phyloP scores from a whole-genome alignment of 2,888 invertebrate genomes.

The Heliconius ethilla region DNA sequence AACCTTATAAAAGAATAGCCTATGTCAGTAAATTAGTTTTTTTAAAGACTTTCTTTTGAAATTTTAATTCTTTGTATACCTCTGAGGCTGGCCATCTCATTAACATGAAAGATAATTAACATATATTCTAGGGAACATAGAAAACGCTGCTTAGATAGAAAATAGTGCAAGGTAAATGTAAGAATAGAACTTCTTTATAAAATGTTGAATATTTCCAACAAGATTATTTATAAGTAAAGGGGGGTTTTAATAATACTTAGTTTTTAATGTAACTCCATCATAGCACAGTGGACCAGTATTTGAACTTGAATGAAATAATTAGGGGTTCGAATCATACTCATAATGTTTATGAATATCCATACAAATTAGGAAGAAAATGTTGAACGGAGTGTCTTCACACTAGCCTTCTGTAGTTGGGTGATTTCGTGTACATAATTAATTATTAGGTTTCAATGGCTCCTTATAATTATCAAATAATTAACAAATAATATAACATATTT shows the following conservation, averaged over 20 bases:
- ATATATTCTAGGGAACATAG: slow-evolving; percentile 16
- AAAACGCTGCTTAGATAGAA: slow-evolving; percentile 11
- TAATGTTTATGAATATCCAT: too few species aligned
- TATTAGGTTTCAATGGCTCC: too few species aligned
- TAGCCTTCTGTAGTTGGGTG: too few species aligned
- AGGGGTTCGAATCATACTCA: too few species aligned
- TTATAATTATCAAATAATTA: too few species aligned
- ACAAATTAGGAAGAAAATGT: too few species aligned
- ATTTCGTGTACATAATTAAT: too few species aligned
- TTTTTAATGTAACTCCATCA: too few species aligned
- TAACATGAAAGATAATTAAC: slow-evolving; percentile 20
- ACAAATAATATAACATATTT: too few species aligned
- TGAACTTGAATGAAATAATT: too few species aligned
- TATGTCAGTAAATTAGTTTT: slow-evolving; percentile 4
- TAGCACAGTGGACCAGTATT: too few species aligned
- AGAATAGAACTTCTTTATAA: slow-evolving; percentile 3
- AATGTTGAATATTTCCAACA: slow-evolving; percentile 8
- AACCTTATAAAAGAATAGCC: not conserved
- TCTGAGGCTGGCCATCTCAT: slow-evolving; percentile 15
- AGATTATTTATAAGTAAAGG: not conserved
- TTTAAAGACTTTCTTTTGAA: slow-evolving; percentile 16
- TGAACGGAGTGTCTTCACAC: too few species aligned
- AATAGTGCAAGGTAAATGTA: slow-evolving; percentile 14
- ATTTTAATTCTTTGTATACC: slow-evolving; percentile 12
- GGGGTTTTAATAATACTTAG: not conserved